These are phyloP conservation scores for Philotrypesis tridentata DNA, from an alignment of 1,140 invertebrate genomes.

Conservation along the genomic window DNA sequence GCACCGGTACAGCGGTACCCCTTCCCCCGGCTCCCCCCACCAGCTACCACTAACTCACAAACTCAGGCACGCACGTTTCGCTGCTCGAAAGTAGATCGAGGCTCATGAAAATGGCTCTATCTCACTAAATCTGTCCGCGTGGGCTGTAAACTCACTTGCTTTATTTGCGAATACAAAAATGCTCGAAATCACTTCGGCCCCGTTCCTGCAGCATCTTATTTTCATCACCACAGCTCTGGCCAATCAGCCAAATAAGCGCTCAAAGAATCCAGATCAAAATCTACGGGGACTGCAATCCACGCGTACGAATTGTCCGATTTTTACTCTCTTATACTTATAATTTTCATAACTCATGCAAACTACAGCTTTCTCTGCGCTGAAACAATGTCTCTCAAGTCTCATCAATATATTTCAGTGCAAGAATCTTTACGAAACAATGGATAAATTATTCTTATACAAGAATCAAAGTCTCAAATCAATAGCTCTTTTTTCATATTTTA, in stretches of 20 bases:
- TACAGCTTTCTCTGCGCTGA: background rate
- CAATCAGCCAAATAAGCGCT: background rate
- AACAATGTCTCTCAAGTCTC: background rate
- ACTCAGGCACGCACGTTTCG: background rate
- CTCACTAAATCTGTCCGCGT: background rate
- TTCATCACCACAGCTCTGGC: background rate
- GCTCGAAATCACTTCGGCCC: slow-evolving; percentile 4
- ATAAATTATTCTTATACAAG: no score
- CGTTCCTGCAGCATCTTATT: background rate
- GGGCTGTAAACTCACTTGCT: background rate
- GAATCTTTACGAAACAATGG: background rate
- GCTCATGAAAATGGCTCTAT: slow-evolving; percentile 30
- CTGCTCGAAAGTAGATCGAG: slow-evolving; percentile 26
- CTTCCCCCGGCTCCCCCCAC: no score
- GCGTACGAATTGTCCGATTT: no score
- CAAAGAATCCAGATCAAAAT: no score
- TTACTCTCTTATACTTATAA: no score
- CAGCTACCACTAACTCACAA: no score
- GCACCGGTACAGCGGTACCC: no score
- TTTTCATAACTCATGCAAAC: no score
- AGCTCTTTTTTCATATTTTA: no score
- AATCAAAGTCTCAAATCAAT: no score
- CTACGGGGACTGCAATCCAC: no score
- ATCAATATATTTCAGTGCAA: background rate
- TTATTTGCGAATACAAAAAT: background rate